These are phyloP conservation scores for Pecten maximus DNA, from an alignment of 2,888 invertebrate genomes.

Conservation along the genomic window DNA sequence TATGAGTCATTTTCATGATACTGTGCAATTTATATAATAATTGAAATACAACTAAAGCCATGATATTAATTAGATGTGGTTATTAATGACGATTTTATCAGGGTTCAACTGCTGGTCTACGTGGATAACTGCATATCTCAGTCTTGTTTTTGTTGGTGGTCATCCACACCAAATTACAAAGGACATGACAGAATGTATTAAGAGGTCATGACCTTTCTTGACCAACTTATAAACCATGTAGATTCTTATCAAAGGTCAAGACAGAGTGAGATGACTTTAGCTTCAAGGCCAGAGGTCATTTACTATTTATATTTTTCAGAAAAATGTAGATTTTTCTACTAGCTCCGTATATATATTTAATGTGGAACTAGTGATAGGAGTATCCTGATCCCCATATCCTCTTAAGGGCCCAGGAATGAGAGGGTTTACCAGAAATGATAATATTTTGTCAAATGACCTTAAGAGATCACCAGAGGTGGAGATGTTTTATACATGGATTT, in stretches of 20 bases:
- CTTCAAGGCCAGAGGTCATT: background rate
- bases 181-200: background rate
- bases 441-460: conserved; percentile 27
- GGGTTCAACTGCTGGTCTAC: background rate
- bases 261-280: background rate
- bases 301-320: background rate
- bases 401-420: background rate
- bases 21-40: background rate
- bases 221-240: background rate
- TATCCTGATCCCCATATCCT: background rate
- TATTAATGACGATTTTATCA: background rate
- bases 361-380: background rate
- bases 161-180: background rate
- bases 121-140: background rate
- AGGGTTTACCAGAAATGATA: background rate
- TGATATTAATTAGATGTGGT: background rate
- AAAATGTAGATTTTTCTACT: background rate
- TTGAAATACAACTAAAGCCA: background rate
- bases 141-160: background rate
- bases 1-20: background rate
- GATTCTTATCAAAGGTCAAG: background rate
- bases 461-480: background rate
- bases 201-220: background rate
- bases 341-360: background rate
- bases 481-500: background rate